Conservation (phyloP, 1,140 invertebrate genomes). For the Gonatopus flavifemur region DNA sequence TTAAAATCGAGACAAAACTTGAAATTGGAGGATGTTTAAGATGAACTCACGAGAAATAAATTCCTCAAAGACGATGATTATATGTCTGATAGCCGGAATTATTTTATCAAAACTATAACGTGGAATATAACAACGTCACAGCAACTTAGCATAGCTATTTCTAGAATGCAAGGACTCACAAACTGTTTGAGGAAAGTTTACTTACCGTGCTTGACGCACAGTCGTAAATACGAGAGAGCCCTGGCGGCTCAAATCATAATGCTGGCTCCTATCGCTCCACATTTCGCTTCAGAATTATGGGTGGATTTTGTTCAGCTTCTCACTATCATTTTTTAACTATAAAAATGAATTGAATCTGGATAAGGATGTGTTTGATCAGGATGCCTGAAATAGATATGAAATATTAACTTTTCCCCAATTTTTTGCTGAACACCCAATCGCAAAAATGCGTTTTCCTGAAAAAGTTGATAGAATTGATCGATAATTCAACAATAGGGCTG, state of each 20-base stretch:
- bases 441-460: no score
- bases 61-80: slow-evolving; percentile 65
- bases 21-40: slow-evolving; percentile 28
- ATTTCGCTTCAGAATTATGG: slow-evolving; percentile 91
- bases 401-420: no score
- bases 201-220: slow-evolving; percentile 63
- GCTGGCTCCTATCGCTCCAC: slow-evolving; percentile 83
- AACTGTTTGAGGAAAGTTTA: slow-evolving; percentile 63
- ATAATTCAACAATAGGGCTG: no score
- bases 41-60: slow-evolving; percentile 41
- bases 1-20: slow-evolving; percentile 54
- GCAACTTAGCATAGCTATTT: slow-evolving; percentile 81
- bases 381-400: slow-evolving; percentile 75
- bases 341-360: slow-evolving; percentile 64
- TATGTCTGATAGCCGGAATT: slow-evolving; percentile 77
- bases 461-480: no score
- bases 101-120: slow-evolving; percentile 70
- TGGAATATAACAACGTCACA: slow-evolving; percentile 72
- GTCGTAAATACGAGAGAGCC: slow-evolving; percentile 77
- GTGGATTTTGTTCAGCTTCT: slow-evolving; percentile 67
- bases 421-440: no score
- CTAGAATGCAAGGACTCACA: slow-evolving; percentile 82
- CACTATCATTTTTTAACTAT: slow-evolving; percentile 56
- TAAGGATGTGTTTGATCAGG: slow-evolving; percentile 68
- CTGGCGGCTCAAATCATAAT: slow-evolving; percentile 80